phyloP scores from a whole-genome alignment of 30 jellyfish, hydroid and myxozoan genomes.

The Aurelia sp. region DNA sequence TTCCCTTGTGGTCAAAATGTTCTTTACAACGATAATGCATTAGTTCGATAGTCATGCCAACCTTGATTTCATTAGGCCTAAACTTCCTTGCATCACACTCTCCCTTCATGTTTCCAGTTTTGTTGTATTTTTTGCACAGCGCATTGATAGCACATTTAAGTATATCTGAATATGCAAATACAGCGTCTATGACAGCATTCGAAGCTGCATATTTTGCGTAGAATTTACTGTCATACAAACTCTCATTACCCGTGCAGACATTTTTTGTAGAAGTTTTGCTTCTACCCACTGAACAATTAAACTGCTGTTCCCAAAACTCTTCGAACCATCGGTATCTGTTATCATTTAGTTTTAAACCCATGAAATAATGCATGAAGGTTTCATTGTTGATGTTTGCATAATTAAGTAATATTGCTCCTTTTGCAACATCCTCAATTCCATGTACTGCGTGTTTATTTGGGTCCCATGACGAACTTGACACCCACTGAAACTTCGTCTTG shows the following conservation, averaged over 20 bases:
- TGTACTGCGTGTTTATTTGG: conserved; percentile 13
- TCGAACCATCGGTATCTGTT: conserved; percentile 50
- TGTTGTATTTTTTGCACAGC: not conserved
- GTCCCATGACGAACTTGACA: conserved; percentile 35
- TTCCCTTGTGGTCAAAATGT: conserved; percentile 1
- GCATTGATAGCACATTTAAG: conserved; percentile 3
- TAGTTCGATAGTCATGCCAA: not conserved
- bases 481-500: conserved; percentile 12
- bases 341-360: conserved; percentile 5
- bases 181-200: conserved; percentile 45
- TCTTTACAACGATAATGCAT: not conserved
- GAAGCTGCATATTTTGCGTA: conserved; percentile 37
- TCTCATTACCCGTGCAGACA: conserved; percentile 42
- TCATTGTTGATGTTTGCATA: conserved; percentile 2
- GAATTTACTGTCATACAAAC: conserved; percentile 2
- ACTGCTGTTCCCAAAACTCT: conserved; percentile 57
- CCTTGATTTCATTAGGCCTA: not conserved
- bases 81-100: not conserved
- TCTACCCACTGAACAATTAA: conserved; percentile 4
- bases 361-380: conserved; percentile 14
- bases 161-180: conserved; percentile 1
- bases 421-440: conserved; percentile 34
- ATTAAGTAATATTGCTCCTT: conserved; percentile 49
- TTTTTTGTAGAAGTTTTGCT: too few species aligned
- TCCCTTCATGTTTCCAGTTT: not conserved